A percentile compares a stretch with the other conserved stretches of the same genome.
phyloP scores from a whole-genome alignment of 2,113 vertebrate genomes.

The Dasypus novemcinctus region DNA sequence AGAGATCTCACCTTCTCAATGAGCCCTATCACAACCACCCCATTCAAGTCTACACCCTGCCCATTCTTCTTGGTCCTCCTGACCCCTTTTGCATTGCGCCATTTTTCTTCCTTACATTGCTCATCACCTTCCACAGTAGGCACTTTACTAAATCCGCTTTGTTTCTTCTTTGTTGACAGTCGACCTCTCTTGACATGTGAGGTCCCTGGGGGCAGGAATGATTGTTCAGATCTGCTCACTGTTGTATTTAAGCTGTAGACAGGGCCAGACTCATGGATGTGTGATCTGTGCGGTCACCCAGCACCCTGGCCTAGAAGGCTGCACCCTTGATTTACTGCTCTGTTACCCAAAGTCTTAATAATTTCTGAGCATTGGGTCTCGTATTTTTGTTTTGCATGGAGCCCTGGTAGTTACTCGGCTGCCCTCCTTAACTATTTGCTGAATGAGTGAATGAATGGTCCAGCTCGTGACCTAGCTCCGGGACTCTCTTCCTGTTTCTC shows the following conservation, averaged over 20 bases:
- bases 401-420: background rate
- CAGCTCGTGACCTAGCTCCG: background rate
- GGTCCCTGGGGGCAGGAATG: background rate
- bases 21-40: background rate
- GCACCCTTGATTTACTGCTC: background rate
- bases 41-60: background rate
- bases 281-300: fast-evolving
- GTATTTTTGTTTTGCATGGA: fast-evolving
- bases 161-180: background rate
- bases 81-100: background rate
- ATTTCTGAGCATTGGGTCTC: background rate
- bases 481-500: background rate
- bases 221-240: background rate
- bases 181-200: background rate
- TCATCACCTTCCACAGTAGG: background rate
- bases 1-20: background rate
- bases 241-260: background rate
- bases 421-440: fast-evolving
- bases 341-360: background rate
- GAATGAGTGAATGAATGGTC: background rate
- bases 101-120: background rate
- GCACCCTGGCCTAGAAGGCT: background rate
- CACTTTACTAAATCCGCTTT: background rate
- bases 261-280: background rate
- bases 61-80: background rate